phyloP scores from a whole-genome alignment of 2,888 invertebrate species.

The Osmoderma eremita region DNA sequence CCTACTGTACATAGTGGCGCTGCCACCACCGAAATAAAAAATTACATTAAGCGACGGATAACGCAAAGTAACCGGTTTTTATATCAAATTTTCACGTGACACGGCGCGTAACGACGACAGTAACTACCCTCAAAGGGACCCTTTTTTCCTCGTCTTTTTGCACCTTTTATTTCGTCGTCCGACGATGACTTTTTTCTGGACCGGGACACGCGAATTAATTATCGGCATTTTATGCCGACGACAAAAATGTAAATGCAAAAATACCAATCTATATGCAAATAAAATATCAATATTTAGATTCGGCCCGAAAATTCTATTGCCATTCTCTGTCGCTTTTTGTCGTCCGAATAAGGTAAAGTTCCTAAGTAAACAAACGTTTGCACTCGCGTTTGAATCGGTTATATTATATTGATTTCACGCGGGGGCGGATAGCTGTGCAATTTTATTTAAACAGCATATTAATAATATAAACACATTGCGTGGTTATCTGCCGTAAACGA shows the following conservation, averaged over 20 bases:
- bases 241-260: slow-evolving; percentile 48
- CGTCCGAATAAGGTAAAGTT: neutral
- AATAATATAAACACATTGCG: too few relatives aligned
- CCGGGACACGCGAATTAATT: slow-evolving; percentile 43
- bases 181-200: slow-evolving; percentile 11
- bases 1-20: slow-evolving; percentile 5
- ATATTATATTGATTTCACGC: too few relatives aligned
- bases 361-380: neutral
- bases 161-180: neutral
- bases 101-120: neutral
- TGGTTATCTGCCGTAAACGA: too few relatives aligned
- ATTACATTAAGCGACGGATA: neutral
- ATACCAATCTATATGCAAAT: slow-evolving; percentile 54
- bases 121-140: neutral
- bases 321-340: slow-evolving; percentile 1
- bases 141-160: neutral
- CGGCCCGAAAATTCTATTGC: slow-evolving; percentile 9
- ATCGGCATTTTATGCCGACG: slow-evolving; percentile 42
- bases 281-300: slow-evolving; percentile 52
- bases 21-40: slow-evolving; percentile 7
- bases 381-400: too few relatives aligned
- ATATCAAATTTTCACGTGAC: slow-evolving; percentile 18
- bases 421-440: too few relatives aligned
- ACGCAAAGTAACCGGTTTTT: slow-evolving; percentile 13
- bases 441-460: too few relatives aligned